Evolutionary conservation across 2,888 invertebrate genomes (phyloP), one percentile per base, ranked within the genome.

Genomic region (Mesorhabditis sp.): DNA sequence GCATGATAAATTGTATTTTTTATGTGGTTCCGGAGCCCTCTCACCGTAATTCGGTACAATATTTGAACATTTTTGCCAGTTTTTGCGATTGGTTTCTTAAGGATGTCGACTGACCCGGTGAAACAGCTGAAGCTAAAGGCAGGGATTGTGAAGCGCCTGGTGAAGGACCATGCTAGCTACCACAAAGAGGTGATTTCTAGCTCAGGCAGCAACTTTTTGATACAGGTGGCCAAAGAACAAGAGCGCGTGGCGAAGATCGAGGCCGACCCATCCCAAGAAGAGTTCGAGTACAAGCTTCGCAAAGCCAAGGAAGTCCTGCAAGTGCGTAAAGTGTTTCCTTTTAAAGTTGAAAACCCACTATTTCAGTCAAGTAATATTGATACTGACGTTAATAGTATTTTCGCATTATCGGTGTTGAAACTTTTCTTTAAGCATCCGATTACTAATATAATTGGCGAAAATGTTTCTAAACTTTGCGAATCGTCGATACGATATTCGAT

Each of bases 41-140:
- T 13, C n/a, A 13, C 58, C 58, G n/a, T 50, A 13, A n/a, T 50
- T 50, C 58, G 7, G 7, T 50, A 13, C 58, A 50, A 50, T 13
- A 50, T 50, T 50, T 50, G 28, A 28, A 28, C 28, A 1, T 28
- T 28, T 28, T 28, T 28, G 28, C 28, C 28, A 28, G 28, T 28
- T 28, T 50, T 50, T 13, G 7, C 58, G 1, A 50, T 50, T 50
- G 7, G 7, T 50, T 50, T 50, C n/a, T 50, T 50, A 13, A 50
- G 58, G 58, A 50, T 13, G 58, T 13, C n/a, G 58, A n/a, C 58
- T n/a, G 58, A 50, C 2, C n/a, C 58, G 10, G 58, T 50, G 10
- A 50, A 50, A 50, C 58, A 50, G 58, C 58, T 50, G 58, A 50
- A 50, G 58, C 10, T 50, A n/a, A 50, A 50, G n/a, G 58, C 58